Conservation (phyloP, 2,888 invertebrate genomes). For the Electrophaes corylata region DNA sequence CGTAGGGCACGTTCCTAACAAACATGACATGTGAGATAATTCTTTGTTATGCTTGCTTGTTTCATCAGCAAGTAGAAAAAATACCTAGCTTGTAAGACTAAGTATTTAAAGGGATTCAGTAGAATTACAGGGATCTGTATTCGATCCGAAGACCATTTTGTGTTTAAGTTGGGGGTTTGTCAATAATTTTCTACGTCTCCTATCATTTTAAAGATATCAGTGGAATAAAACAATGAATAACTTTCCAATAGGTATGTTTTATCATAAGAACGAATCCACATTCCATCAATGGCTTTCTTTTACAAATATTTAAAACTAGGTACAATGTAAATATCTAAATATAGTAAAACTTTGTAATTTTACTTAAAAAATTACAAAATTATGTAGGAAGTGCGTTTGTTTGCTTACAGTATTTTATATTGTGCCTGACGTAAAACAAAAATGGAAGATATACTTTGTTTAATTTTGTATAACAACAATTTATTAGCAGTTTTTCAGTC, state of each 20-base stretch:
- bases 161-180: too few relatives aligned
- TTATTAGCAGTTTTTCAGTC: conserved; percentile 52
- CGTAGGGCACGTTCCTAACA: too few relatives aligned
- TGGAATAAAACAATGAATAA: conserved; percentile 34
- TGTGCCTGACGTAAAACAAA: conserved; percentile 9
- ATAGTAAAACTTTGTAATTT: conserved; percentile 70
- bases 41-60: too few relatives aligned
- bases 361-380: conserved; percentile 73
- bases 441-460: conserved; percentile 12
- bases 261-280: conserved; percentile 47
- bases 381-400: conserved; percentile 39
- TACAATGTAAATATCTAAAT: conserved; percentile 28
- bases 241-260: conserved; percentile 41
- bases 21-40: too few relatives aligned
- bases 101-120: too few relatives aligned
- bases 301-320: conserved; percentile 31
- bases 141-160: too few relatives aligned
- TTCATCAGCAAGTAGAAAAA: too few relatives aligned
- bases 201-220: neutral
- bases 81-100: too few relatives aligned
- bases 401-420: conserved; percentile 23
- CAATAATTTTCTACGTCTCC: neutral
- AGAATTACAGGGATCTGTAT: too few relatives aligned
- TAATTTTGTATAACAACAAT: neutral
- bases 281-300: conserved; percentile 36